Evolutionary conservation across 2,888 invertebrate species (phyloP).

Genomic region (Sphaerophoria rueppellii): DNA sequence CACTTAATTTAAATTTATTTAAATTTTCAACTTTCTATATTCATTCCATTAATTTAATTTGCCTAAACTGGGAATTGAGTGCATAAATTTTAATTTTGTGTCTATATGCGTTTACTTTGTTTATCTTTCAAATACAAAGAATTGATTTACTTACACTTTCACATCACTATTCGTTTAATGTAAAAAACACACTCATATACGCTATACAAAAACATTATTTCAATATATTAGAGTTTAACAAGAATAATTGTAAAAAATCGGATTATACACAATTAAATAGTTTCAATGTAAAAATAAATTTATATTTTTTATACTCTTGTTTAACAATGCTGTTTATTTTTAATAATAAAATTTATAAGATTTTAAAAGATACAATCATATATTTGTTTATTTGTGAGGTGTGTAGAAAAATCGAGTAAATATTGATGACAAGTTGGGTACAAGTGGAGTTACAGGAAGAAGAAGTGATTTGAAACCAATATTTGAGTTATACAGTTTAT

Average conservation of each 20-base stretch:
- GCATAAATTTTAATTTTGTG: constrained; percentile 62
- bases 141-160: constrained; percentile 43
- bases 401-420: constrained; percentile 41
- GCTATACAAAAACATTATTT: neutral
- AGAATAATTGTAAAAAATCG: constrained; percentile 42
- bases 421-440: constrained; percentile 58
- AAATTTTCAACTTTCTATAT: constrained; percentile 30
- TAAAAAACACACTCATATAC: constrained; percentile 46
- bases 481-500: constrained; percentile 52
- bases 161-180: constrained; percentile 34
- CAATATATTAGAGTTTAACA: constrained; percentile 21
- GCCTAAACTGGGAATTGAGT: constrained; percentile 54
- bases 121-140: constrained; percentile 47
- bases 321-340: constrained; percentile 32
- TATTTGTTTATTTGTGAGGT: neutral
- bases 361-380: constrained; percentile 3
- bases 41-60: constrained; percentile 11
- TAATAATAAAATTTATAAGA: neutral
- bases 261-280: constrained; percentile 19
- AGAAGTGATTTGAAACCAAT: constrained; percentile 68
- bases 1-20: neutral
- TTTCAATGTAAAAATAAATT: constrained; percentile 36
- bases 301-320: constrained; percentile 31
- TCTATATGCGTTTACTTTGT: constrained; percentile 43
- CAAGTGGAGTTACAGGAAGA: constrained; percentile 55